A percentile compares a stretch with the other conserved stretches of the same genome.
Conservation (phyloP, 2,888 invertebrate genomes). For the Phania funesta region DNA sequence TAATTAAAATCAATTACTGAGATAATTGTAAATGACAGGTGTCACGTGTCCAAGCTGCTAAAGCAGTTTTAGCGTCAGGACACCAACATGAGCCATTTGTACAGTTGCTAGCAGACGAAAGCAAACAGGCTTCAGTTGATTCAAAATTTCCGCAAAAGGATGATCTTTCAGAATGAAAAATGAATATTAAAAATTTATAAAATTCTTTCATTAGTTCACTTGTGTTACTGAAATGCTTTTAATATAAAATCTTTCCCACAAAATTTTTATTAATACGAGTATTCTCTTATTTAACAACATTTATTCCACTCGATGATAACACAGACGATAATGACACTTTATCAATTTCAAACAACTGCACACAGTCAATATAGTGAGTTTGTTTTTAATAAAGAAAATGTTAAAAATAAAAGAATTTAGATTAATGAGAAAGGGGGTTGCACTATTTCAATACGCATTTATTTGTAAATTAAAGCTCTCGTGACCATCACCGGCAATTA, state of each 20-base stretch:
- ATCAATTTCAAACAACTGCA: constrained; percentile 8
- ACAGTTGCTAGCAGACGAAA: no score
- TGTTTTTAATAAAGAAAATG: not conserved
- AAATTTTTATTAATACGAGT: no score
- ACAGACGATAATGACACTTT: constrained; percentile 23
- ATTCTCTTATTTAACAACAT: not conserved
- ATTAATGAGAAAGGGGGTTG: not conserved
- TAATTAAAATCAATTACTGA: not conserved
- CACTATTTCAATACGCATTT: not conserved
- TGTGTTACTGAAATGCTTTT: no score
- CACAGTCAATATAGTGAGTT: not conserved
- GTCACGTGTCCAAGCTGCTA: constrained; percentile 22
- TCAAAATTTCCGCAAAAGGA: no score
- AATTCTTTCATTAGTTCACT: no score
- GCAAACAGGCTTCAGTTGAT: no score
- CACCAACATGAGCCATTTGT: not conserved
- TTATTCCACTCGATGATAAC: not conserved
- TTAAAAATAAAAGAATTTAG: not conserved
- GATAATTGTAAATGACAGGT: not conserved
- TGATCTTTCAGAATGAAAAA: no score
- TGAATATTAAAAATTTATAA: no score
- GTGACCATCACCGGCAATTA: no score
- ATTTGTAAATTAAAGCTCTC: constrained; percentile 7
- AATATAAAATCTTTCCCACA: no score
- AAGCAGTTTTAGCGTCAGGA: no score